Conservation (phyloP, 2,113 vertebrate species). For the Semnopithecus entellus region DNA sequence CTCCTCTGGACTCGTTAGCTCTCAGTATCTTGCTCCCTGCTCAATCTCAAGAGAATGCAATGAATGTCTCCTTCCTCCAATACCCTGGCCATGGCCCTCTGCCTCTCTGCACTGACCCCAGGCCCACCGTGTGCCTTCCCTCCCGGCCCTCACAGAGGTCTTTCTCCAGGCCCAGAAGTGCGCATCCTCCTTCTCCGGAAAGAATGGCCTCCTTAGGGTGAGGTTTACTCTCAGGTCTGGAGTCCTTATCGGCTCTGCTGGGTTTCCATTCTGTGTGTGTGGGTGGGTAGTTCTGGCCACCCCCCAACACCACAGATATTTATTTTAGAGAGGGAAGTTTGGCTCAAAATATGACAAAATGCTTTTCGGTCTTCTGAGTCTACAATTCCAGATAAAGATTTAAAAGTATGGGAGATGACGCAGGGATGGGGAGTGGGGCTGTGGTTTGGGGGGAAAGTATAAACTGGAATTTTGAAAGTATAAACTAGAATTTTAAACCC, state of each 20-base stretch:
- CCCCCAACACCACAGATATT: not conserved
- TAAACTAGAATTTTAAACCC: not conserved
- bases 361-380: not conserved
- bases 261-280: not conserved
- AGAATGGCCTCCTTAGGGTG: not conserved
- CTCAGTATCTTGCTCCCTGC: not conserved
- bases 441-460: not conserved
- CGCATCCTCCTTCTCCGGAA: fast-evolving
- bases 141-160: not conserved
- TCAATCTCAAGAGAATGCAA: not conserved
- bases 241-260: not conserved
- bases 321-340: not conserved
- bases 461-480: not conserved
- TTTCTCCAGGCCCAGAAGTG: not conserved
- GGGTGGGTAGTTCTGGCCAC: fast-evolving
- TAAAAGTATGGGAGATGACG: not conserved
- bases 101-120: not conserved
- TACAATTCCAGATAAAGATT: not conserved
- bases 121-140: not conserved
- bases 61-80: not conserved
- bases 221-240: not conserved
- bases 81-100: not conserved
- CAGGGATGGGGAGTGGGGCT: not conserved
- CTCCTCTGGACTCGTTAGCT: conserved; percentile 64
- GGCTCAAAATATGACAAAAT: not conserved